A percentile compares a stretch with the other conserved stretches of the same genome.
phyloP scores from a whole-genome alignment of 1,140 invertebrate genomes.

The Olivierus martensii region DNA sequence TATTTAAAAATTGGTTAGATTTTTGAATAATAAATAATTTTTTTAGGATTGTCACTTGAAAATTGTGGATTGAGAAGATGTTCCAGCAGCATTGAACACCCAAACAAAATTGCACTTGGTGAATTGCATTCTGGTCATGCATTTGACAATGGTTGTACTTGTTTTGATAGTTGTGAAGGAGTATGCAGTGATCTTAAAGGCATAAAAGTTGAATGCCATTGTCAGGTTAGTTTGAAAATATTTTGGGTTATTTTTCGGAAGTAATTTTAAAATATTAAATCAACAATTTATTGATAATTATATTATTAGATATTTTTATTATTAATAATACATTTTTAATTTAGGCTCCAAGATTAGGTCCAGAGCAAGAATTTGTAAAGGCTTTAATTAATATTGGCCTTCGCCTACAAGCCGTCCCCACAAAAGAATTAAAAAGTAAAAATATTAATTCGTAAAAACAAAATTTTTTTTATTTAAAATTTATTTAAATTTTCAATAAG shows the following conservation, averaged over 20 bases:
- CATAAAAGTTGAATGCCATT: slow-evolving; percentile 53
- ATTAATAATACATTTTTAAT: neutral
- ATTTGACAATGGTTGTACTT: slow-evolving; percentile 92
- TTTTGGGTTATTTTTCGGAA: too few relatives aligned
- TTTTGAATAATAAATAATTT: neutral
- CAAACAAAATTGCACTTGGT: slow-evolving; percentile 43
- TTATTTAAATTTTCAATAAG: too few relatives aligned
- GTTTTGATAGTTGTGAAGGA: slow-evolving; percentile 58
- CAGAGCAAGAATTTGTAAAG: slow-evolving; percentile 69
- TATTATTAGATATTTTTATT: too few relatives aligned
- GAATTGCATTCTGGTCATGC: slow-evolving; percentile 84
- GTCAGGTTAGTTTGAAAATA: slow-evolving; percentile 45
- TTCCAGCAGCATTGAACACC: neutral
- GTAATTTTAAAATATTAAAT: too few relatives aligned
- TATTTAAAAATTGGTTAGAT: neutral
- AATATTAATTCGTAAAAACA: too few relatives aligned
- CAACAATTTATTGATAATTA: too few relatives aligned
- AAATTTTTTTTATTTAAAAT: too few relatives aligned
- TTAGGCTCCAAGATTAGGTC: slow-evolving; percentile 58
- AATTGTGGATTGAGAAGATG: slow-evolving; percentile 5
- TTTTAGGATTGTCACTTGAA: neutral
- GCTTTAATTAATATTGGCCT: slow-evolving; percentile 82
- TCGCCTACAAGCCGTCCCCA: slow-evolving; percentile 69
- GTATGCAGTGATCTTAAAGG: slow-evolving; percentile 57
- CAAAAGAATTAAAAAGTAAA: slow-evolving; percentile 77